Evolutionary conservation across 2,113 vertebrate species (phyloP), one percentile per base, ranked within the genome.

Genomic region (Psephotus haematonotus): DNA sequence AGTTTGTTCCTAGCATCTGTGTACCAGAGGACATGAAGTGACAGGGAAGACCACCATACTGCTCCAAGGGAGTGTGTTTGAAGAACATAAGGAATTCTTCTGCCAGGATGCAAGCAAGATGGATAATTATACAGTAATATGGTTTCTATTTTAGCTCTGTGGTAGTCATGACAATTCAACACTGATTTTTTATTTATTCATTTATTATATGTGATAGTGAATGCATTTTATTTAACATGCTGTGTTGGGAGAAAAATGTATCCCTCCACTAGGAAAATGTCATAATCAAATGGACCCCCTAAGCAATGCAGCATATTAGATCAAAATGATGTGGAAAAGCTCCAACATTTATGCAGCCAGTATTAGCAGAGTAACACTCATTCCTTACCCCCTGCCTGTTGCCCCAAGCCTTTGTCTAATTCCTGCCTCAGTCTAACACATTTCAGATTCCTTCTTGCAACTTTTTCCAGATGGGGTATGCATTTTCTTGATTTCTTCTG

Each of bases 141-240:
- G 74, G 57, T 87, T 95, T 94, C 52, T 62, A 80, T 91, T 95
- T 92, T 82, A 91, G 70, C 57, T 87, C 84, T 57, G 67, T 85
- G 39, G 63, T 65, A 92, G 62, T 57, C 70, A 72, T 53, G 47
- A 65, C 35, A 91, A 76, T 87, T 92, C 88, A 82, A 91, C 24
- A 46, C 7, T 7, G 31, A 7, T 25, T 60, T 80, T 44, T 35
- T 59, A 59, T 46, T 75, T 55, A 59, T 76, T 7, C 20, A 64
- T 11, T 9, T 5, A 78, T 82, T 70, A 35, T 35, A 50, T 72
- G 31, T 63, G 29, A 75, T 62, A 89, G 86, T 83, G 94, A 93
- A 91, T 57, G 14, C 7, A 52, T 93, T 92, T 91, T 87, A 79
- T 91, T 93, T 91, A 89, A 79, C 62, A 46, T 69, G 50, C 57